Base-by-base conservation (phyloP, 2,888 invertebrate species). In the Apamea anceps region DNA sequence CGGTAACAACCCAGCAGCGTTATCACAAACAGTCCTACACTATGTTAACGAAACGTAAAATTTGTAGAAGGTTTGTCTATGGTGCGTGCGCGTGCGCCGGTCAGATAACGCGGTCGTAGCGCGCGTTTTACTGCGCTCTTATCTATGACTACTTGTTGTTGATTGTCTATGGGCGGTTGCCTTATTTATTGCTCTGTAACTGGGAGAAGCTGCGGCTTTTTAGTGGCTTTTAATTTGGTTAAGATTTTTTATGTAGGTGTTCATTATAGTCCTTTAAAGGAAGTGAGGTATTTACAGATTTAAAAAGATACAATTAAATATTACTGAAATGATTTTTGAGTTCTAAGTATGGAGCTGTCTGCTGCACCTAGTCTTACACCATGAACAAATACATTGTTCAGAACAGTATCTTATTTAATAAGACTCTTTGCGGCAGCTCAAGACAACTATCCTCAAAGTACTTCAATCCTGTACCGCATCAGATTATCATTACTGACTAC, bases 61-160 rank as follows among this genome's bases (percentile, higher is more conserved):
- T 87, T 85, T 87, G 89, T 90, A 77, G 79, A 77, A 84, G 81
- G 79, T 87, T 76, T 85, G 89, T 88, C 84, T 83, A 81, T 81
- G 71, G 72, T 80, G 77, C 75, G 85, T 84, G 85, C 87, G 86
- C 87, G 85, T 85, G 87, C 86, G 87, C 87, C 78, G 75, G 67
- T 32, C 51, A 85, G 91, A 91, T 91, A 91, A 88, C 86, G 85
- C 75, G 63, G 42, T 63, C 63, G 72, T 72, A 63, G 72, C 62
- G 85, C 83, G 67, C 80, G 82, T 87, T 88, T 89, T 88, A 90
- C 88, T 87, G 87, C 86, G 75, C 72, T 78, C 84, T 89, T 92
- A 92, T 92, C 92, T 89, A 81, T 89, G 87, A 90, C 88, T 86
- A 87, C 88, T 84, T 87, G 92, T 91, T 84, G 82, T 87, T 86